Evolutionary conservation across 2,113 vertebrate species (phyloP), one percentile per base, ranked within the genome.

Genomic region (Astatoreochromis straeleni): DNA sequence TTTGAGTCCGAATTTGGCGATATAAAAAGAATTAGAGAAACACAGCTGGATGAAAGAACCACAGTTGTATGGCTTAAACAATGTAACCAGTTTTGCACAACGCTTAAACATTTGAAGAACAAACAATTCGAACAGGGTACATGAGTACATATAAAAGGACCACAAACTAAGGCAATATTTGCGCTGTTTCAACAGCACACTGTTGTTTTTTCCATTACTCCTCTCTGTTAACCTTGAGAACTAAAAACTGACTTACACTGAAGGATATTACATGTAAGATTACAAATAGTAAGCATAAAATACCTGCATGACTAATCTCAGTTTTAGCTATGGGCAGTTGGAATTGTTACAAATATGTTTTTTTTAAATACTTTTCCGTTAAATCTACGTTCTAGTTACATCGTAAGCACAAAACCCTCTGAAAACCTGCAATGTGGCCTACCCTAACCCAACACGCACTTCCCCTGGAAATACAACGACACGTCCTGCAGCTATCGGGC

Each of bases 401-500:
- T 2, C 0, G 11, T 68, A 21, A 68, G 19, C 63, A 9, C n/a
- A 40, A 24, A 68, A 40, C 63, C 0, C 35, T 68, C 35, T 68
- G 7, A 68, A 68, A 68, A 40, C n/a, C n/a, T 68, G n/a, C n/a
- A 40, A 68, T 24, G 63, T 21, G n/a, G 35, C 63, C 63, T 21
- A 21, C 63, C 7, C 33, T 21, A 68, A 68, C 33, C 60, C 19
- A 38, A 68, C 60, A 7, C 4, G 3, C 60, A 38, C 63, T 11
- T 13, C 63, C 63, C 10, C 10, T 1, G 33, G 63, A 68, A 68
- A 38, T 40, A 13, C 13, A 21, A 68, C 0, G 7, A 38, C 63
- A 68, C 33, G 0, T 68, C 63, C 63, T 40, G 19, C 33, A 68
- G 33, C 0, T 0, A 38, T 38, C 3, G 3, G 63, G 63, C 19